Evolutionary conservation across 2,113 vertebrate species (phyloP), one percentile per base, ranked within the genome.

Genomic region (Thunnus maccoyii): DNA sequence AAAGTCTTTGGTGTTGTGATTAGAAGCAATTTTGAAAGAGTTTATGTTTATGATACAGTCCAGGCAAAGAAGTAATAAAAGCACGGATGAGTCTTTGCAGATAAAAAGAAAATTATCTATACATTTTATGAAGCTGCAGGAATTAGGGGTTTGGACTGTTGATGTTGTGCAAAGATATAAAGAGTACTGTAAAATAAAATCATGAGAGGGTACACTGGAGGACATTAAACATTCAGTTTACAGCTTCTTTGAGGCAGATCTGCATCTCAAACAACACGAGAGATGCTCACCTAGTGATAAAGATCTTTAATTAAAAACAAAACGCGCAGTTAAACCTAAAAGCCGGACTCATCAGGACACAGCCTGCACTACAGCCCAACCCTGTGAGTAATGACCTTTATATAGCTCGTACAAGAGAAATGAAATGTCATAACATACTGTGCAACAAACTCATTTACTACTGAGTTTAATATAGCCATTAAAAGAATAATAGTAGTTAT

Each of bases 21-120:
- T 5, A 36, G 7, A 36, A 17, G 62, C 22, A 1, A 14, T 73
- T 65, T 67, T 2, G 4, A 66, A 51, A n/a, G 62, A 71, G 27
- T 30, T 30, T 30, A 41, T 41, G 36, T 41, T 41, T 41, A 41
- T 41, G 9, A 76, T 14, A 71, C 18, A 56, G 25, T 44, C 16
- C n/a, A 81, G 30, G 36, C 9, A 41, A 22, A 41, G 6, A 25
- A 36, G 16, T 22, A 73, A 78, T 57, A 73, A 81, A 80, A 56
- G 44, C 62, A 57, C 17, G n/a, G 55, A 18, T 41, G 9, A 3
- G 52, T 32, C 41, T 65, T 62, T 65, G 22, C 30, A 25, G 12
- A 54, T 46, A 12, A 27, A 27, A 46, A 18, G 46, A 60, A 70
- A 64, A 20, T 57, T 84, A 75, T 79, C 52, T 18, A 16, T 32